Evolutionary conservation across 2,113 vertebrate genomes (phyloP).

Genomic region (Anguilla japonica): DNA sequence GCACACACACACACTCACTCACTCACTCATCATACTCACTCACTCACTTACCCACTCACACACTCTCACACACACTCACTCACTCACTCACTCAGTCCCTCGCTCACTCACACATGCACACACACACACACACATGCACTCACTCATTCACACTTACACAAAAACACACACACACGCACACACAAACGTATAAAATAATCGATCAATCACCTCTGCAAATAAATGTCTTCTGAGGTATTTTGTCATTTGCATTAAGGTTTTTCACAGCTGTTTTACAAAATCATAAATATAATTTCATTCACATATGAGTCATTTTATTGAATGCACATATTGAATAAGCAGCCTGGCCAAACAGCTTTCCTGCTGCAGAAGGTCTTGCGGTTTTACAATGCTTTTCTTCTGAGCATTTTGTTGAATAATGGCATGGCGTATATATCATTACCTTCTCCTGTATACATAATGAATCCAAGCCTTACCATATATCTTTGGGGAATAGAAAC

Average conservation of each 20-base stretch:
- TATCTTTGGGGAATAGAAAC: background rate
- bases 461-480: background rate
- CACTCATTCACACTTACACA: too few relatives aligned
- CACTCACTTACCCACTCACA: too few relatives aligned
- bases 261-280: background rate
- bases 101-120: too few relatives aligned
- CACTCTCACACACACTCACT: too few relatives aligned
- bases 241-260: background rate
- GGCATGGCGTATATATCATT: background rate
- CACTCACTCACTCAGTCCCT: too few relatives aligned
- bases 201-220: too few relatives aligned
- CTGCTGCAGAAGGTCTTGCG: background rate
- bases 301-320: background rate
- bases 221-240: background rate
- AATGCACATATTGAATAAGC: background rate
- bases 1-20: too few relatives aligned
- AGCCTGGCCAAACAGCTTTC: background rate
- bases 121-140: too few relatives aligned
- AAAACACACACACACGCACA: too few relatives aligned
- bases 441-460: background rate
- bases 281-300: background rate
- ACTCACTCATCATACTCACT: too few relatives aligned
- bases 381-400: background rate
- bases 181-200: too few relatives aligned
- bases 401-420: background rate